Evolutionary conservation across 64 coral and sea anemone species (phyloP).

Genomic region (Acropora tenuis): DNA sequence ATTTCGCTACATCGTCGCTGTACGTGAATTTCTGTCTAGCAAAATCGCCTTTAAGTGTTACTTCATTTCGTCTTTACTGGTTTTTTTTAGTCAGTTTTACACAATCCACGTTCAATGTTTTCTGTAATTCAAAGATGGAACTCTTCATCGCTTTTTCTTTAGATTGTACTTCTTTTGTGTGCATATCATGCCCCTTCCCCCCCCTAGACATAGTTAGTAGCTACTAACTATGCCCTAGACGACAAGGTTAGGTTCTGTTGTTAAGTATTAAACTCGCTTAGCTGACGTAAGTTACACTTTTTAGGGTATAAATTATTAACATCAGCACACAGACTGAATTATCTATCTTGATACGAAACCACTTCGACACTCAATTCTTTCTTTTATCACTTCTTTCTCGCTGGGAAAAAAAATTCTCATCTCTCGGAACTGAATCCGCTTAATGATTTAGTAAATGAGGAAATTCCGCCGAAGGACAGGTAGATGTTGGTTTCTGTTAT

Average conservation of each 20-base stretch:
- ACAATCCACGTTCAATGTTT: too few relatives aligned
- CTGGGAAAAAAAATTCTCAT: background rate
- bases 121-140: too few relatives aligned
- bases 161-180: background rate
- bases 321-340: slow-evolving; percentile 21
- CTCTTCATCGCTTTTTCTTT: background rate
- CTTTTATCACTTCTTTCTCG: background rate
- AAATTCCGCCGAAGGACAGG: background rate
- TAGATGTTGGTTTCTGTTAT: background rate
- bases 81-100: too few relatives aligned
- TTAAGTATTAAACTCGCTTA: background rate
- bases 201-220: too few relatives aligned
- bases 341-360: slow-evolving; percentile 8
- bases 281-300: slow-evolving; percentile 12
- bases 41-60: slow-evolving; percentile 4
- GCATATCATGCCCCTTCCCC: too few relatives aligned
- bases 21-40: background rate
- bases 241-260: too few relatives aligned
- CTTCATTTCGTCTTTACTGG: background rate
- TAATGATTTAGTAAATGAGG: background rate
- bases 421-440: background rate
- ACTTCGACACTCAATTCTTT: background rate
- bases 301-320: slow-evolving; percentile 19
- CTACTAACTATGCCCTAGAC: too few relatives aligned
- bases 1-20: background rate